Base-by-base conservation (phyloP, 2,113 vertebrate species). In the Plecotus auritus region DNA sequence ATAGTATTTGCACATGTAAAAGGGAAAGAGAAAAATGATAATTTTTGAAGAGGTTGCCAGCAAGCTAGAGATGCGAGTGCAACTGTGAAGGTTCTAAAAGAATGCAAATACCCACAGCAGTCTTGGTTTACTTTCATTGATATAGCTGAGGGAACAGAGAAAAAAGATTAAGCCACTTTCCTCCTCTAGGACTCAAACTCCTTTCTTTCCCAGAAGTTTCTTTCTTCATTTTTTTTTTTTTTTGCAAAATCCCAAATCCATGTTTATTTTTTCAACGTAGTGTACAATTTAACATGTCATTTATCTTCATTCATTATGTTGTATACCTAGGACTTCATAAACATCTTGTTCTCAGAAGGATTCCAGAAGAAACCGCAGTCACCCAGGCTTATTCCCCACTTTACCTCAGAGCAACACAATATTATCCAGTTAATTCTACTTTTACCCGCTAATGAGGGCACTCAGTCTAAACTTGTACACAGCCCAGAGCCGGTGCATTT, bases 361-460 rank as follows among this genome's bases (percentile, higher is more conserved):
- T 81, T 94, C 85, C 86, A 66, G 28, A 91, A 87, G 82, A 90
- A 92, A 74, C 64, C 64, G 3, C 77, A 93, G 35, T 70, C 73
- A 83, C 32, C 37, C 30, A 86, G 56, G 5, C 59, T 91, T 78
- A 74, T 89, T 92, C 69, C 45, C 9, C 22, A 42, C 35, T 85
- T 90, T 47, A 66, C 16, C 64, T 92, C 77, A 35, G 92, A 95
- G 81, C 14, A 89, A 86, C 74, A 93, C 77, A 90, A 70, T 88
- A 67, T 94, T 96, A 94, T 84, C 92, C 95, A 95, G 82, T 88
- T 97, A 92, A 93, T 95, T 95, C 97, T 97, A 96, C 97, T 97
- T 97, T 97, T 97, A 95, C 66, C 54, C 66, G 69, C 14, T 97
- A 97, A 97, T 96, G 96, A 97, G 97, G 91, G 95, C 97, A 95